phyloP scores from a whole-genome alignment of 1,140 invertebrate species.

The Kradibia gibbosae region DNA sequence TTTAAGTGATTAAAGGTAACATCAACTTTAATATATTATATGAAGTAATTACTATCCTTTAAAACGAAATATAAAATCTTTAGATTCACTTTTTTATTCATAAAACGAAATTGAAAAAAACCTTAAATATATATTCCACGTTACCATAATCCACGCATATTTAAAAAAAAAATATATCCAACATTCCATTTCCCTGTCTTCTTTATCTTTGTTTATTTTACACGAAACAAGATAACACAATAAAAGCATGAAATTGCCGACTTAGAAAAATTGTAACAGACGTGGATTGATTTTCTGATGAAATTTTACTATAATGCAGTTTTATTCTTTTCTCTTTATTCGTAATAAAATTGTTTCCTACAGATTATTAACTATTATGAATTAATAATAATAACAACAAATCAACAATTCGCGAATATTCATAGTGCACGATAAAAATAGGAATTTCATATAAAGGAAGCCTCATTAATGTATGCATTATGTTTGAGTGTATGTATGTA shows the following conservation, averaged over 20 bases:
- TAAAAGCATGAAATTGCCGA: too few species aligned
- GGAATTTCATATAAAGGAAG: too few species aligned
- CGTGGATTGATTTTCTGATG: background rate
- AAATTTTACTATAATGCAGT: background rate
- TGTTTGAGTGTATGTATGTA: too few species aligned
- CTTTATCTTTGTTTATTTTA: conserved; percentile 41
- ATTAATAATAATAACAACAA: conserved; percentile 35
- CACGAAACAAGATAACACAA: background rate
- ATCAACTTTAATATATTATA: conserved; percentile 72
- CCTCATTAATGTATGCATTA: too few species aligned
- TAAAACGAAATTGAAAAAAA: conserved; percentile 34
- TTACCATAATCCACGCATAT: too few species aligned
- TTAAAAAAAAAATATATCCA: conserved; percentile 34
- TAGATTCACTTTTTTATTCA: conserved; percentile 61
- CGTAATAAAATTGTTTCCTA: conserved; percentile 47
- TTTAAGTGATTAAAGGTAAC: conserved; percentile 72
- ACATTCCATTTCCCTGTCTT: conserved; percentile 36
- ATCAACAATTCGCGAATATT: conserved; percentile 34
- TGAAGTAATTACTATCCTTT: conserved; percentile 67
- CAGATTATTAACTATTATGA: conserved; percentile 36
- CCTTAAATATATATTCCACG: conserved; percentile 22
- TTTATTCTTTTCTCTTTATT: conserved; percentile 28
- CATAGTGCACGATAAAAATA: too few species aligned
- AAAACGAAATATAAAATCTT: conserved; percentile 61
- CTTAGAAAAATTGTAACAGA: background rate